Conservation (phyloP, 2,888 invertebrate genomes). For the Antitype chi region DNA sequence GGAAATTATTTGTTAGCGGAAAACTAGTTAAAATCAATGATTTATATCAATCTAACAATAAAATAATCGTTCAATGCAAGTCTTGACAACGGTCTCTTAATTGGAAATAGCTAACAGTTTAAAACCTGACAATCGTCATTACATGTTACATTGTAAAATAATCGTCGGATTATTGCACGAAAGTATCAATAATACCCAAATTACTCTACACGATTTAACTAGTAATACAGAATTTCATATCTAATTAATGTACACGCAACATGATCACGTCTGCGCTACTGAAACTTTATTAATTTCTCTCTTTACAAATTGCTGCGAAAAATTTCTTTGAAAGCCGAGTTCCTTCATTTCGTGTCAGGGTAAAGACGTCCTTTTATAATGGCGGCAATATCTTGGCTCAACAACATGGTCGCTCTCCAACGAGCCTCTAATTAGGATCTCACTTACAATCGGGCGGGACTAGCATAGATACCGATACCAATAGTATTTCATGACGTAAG, state of each 20-base stretch:
- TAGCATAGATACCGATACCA: conserved; percentile 26
- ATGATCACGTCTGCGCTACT: conserved; percentile 10
- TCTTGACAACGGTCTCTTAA: neutral
- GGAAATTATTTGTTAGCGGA: neutral
- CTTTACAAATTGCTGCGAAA: conserved; percentile 35
- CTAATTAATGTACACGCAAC: conserved; percentile 39
- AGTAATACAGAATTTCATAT: conserved; percentile 1
- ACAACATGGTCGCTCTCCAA: conserved; percentile 43
- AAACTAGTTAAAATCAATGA: neutral
- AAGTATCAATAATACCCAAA: conserved; percentile 20
- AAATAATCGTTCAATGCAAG: conserved; percentile 3
- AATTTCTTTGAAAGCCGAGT: conserved; percentile 28
- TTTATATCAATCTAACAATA: neutral
- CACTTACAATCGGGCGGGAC: conserved; percentile 35
- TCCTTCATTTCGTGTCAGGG: conserved; percentile 25
- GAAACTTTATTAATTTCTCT: conserved; percentile 35
- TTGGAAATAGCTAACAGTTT: neutral
- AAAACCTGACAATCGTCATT: neutral
- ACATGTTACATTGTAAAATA: neutral
- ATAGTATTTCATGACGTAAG: conserved; percentile 32
- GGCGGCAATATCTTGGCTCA: conserved; percentile 42
- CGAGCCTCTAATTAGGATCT: conserved; percentile 57
- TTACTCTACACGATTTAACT: neutral
- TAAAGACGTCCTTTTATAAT: conserved; percentile 47
- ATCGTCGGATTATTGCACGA: conserved; percentile 18